phyloP scores from a whole-genome alignment of 2,797 vertebrate genomes.

The Steatocranus sp. region DNA sequence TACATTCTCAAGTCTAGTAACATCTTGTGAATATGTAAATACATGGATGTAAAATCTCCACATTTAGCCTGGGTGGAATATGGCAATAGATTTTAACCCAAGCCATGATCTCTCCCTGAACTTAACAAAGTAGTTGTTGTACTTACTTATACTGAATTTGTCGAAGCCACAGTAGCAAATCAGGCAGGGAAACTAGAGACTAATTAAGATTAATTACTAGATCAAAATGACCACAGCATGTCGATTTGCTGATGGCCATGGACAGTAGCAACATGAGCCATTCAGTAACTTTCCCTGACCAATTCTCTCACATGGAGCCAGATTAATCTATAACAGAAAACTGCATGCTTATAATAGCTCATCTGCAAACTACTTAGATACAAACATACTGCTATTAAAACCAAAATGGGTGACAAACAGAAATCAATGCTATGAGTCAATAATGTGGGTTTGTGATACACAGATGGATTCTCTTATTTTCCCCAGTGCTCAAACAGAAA shows the following conservation, averaged over 20 bases:
- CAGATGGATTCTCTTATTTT: background rate
- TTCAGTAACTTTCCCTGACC: constrained; percentile 22
- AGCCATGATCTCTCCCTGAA: background rate
- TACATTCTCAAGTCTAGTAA: background rate
- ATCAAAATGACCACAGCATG: constrained; percentile 16
- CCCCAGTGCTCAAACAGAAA: background rate
- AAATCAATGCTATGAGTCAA: background rate
- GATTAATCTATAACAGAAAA: constrained; percentile 2
- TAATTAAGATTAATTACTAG: constrained; percentile 38
- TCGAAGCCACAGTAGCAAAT: background rate
- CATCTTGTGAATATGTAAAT: background rate
- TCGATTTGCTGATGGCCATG: constrained; percentile 41
- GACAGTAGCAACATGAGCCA: constrained; percentile 15
- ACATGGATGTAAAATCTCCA: background rate
- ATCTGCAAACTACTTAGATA: background rate
- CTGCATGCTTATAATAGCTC: background rate
- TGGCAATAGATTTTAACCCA: background rate
- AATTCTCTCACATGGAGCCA: constrained; percentile 5
- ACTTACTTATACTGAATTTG: background rate
- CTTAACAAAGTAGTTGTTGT: background rate
- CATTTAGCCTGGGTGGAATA: background rate
- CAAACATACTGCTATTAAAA: background rate
- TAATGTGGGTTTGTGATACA: background rate
- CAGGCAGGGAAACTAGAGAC: constrained; percentile 20
- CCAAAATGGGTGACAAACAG: background rate